Evolutionary conservation across 2,113 vertebrate genomes (phyloP).

Genomic region (Cromileptes altivelis): DNA sequence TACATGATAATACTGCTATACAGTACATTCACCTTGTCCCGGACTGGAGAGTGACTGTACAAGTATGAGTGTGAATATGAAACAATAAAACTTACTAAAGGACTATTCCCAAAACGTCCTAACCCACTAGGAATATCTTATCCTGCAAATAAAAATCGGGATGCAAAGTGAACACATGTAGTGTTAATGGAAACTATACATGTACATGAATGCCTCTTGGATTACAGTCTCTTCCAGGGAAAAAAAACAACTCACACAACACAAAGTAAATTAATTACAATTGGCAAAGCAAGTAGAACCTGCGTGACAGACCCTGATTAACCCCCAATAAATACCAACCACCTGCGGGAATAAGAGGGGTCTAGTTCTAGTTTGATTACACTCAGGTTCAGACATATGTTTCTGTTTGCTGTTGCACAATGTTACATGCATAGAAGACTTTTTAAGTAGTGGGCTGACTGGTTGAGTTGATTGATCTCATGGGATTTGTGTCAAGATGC

Average conservation of each 20-base stretch:
- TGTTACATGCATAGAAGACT: conserved; percentile 31
- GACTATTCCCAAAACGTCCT: conserved; percentile 16
- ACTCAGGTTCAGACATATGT: conserved; percentile 22
- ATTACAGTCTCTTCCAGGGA: conserved; percentile 21
- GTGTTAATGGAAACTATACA: conserved; percentile 33
- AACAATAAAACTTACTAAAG: conserved; percentile 45
- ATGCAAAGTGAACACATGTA: conserved; percentile 27
- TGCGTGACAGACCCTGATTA: conserved; percentile 41
- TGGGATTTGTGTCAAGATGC: conserved; percentile 29
- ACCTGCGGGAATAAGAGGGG: conserved; percentile 29
- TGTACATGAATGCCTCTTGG: conserved; percentile 31
- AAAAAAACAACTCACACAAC: not conserved
- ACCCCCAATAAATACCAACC: conserved; percentile 48
- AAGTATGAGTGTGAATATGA: conserved; percentile 30
- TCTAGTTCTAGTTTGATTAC: conserved; percentile 30
- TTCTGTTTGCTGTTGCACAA: conserved; percentile 27
- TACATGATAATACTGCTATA: conserved; percentile 69
- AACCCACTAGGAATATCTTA: conserved; percentile 10
- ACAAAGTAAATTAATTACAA: conserved; percentile 39
- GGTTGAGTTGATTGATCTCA: conserved; percentile 42
- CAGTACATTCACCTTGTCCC: conserved; percentile 60
- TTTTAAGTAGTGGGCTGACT: conserved; percentile 50
- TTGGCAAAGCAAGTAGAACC: conserved; percentile 31
- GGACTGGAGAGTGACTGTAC: conserved; percentile 42
- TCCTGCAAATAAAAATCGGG: not conserved